These are phyloP conservation scores for cattle (Bos taurus) DNA, from an alignment of 2,113 vertebrate species.

Conservation along the genomic window DNA sequence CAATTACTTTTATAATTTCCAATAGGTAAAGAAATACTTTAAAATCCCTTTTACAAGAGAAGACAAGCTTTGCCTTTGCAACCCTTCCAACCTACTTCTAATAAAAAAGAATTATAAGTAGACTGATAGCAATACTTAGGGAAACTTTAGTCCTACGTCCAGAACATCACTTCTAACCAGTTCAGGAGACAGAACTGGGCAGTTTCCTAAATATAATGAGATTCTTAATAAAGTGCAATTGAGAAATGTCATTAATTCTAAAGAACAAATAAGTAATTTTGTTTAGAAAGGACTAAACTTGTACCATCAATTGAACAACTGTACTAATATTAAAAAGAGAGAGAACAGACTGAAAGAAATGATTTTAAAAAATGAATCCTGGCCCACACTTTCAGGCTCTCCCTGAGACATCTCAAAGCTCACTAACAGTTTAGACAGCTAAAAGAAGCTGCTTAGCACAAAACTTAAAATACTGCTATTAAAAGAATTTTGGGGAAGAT, in stretches of 20 bases:
- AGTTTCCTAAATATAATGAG: slow-evolving; percentile 8
- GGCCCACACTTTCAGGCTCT: background rate
- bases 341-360: background rate
- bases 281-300: slow-evolving; percentile 6
- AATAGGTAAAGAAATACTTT: slow-evolving; percentile 46
- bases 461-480: background rate
- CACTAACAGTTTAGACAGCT: background rate
- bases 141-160: slow-evolving; percentile 82
- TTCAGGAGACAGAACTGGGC: slow-evolving; percentile 45
- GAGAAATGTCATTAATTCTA: slow-evolving; percentile 49
- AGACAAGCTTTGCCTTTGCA: background rate
- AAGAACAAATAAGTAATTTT: background rate
- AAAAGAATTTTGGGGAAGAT: background rate
- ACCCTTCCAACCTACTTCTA: slow-evolving; percentile 67
- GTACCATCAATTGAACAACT: background rate
- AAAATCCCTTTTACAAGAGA: slow-evolving; percentile 45
- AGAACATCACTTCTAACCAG: slow-evolving; percentile 62
- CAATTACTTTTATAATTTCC: slow-evolving; percentile 26
- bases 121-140: slow-evolving; percentile 62
- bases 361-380: background rate
- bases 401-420: background rate
- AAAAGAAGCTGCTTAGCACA: background rate
- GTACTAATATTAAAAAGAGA: background rate
- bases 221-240: slow-evolving; percentile 34
- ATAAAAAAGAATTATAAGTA: slow-evolving; percentile 82